These are phyloP conservation scores for Cyclophora albipunctata DNA, from an alignment of 2,888 invertebrate genomes.

Conservation along the genomic window DNA sequence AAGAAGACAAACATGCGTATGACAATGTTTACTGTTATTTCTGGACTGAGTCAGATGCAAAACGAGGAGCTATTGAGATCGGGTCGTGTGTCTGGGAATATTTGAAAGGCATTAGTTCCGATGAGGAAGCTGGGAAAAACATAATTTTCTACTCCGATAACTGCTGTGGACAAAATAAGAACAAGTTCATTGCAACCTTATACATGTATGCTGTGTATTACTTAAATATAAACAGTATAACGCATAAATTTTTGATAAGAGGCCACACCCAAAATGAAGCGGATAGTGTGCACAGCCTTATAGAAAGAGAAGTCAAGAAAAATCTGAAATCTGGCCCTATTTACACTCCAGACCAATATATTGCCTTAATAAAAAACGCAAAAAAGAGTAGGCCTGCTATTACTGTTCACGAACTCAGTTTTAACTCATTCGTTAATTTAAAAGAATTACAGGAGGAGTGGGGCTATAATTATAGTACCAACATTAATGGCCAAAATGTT, in stretches of 20 bases:
- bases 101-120: neutral
- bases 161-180: slow-evolving; percentile 29
- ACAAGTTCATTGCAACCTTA: slow-evolving; percentile 20
- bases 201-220: slow-evolving; percentile 18
- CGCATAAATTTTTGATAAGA: slow-evolving; percentile 32
- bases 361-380: slow-evolving; percentile 6
- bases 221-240: slow-evolving; percentile 21
- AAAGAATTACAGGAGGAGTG: slow-evolving; percentile 19
- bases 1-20: slow-evolving; percentile 7
- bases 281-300: slow-evolving; percentile 7
- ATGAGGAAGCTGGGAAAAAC: neutral
- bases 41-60: slow-evolving; percentile 28
- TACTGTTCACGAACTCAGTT: slow-evolving; percentile 15
- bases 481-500: slow-evolving; percentile 13
- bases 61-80: slow-evolving; percentile 23
- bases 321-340: slow-evolving; percentile 8
- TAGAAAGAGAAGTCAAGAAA: slow-evolving; percentile 10
- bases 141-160: slow-evolving; percentile 31
- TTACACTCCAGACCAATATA: slow-evolving; percentile 7
- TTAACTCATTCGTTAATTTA: slow-evolving; percentile 13
- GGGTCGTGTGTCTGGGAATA: slow-evolving; percentile 16
- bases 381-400: slow-evolving; percentile 11
- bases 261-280: slow-evolving; percentile 38
- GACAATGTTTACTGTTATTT: slow-evolving; percentile 22
- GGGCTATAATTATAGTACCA: slow-evolving; percentile 18